Conservation (phyloP, 2,113 vertebrate species). For the Halcyon malimbica region DNA sequence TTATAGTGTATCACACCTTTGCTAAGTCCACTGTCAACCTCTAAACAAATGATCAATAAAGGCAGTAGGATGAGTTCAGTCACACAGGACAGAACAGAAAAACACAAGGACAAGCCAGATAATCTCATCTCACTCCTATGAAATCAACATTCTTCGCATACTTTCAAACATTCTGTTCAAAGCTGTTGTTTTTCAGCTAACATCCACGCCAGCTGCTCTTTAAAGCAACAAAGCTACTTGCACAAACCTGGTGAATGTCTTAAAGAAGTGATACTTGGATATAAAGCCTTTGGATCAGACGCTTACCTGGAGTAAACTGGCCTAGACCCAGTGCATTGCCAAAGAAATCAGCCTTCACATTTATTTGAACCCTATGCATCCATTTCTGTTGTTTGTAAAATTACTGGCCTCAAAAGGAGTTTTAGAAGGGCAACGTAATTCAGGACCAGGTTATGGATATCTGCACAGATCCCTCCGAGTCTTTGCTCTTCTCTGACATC, state of each 20-base stretch:
- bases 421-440: not conserved
- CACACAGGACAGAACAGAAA: not conserved
- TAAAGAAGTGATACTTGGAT: not conserved
- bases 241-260: not conserved
- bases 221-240: not conserved
- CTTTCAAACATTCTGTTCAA: not conserved
- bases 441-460: not conserved
- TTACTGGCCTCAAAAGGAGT: not conserved
- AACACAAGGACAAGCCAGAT: not conserved
- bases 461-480: not conserved
- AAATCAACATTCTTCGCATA: conserved; percentile 20
- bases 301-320: not conserved
- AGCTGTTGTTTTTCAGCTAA: conserved; percentile 33
- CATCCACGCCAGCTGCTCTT: not conserved
- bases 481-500: not conserved
- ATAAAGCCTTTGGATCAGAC: not conserved
- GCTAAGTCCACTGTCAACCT: not conserved
- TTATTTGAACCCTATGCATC: not conserved
- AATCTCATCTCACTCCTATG: not conserved
- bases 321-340: not conserved
- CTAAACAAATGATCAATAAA: not conserved
- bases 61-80: not conserved
- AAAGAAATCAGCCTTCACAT: not conserved
- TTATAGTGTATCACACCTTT: not conserved
- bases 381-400: not conserved